Conservation (phyloP, 1,140 invertebrate genomes). For the Maniola jurtina region DNA sequence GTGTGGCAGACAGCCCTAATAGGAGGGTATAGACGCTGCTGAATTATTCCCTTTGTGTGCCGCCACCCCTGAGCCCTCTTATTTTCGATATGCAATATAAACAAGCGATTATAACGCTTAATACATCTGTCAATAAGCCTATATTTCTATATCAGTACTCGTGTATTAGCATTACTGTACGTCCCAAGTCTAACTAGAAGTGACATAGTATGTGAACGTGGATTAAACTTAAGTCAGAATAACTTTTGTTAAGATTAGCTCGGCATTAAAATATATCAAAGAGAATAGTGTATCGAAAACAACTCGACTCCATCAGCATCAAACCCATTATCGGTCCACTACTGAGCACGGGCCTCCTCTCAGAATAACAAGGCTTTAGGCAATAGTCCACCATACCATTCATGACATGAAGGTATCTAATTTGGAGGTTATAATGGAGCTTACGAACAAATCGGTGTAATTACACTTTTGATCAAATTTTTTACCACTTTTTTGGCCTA, state of each 20-base stretch:
- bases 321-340: too few relatives aligned
- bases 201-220: neutral
- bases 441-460: too few relatives aligned
- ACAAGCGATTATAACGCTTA: neutral
- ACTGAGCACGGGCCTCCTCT: too few relatives aligned
- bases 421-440: too few relatives aligned
- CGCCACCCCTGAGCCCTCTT: neutral
- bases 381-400: too few relatives aligned
- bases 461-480: too few relatives aligned
- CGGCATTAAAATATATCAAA: conserved; percentile 20
- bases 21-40: conserved; percentile 24
- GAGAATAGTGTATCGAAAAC: neutral
- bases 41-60: conserved; percentile 49
- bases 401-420: too few relatives aligned
- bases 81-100: neutral
- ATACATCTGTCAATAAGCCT: neutral
- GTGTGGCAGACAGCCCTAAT: neutral
- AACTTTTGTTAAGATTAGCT: conserved; percentile 18
- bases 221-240: conserved; percentile 17
- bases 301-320: too few relatives aligned
- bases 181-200: neutral
- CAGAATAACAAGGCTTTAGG: too few relatives aligned
- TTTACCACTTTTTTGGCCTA: too few relatives aligned
- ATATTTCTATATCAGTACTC: neutral
- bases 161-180: neutral